Evolutionary conservation across 2,113 vertebrate genomes (phyloP).

Genomic region (Cygnus buccinator): DNA sequence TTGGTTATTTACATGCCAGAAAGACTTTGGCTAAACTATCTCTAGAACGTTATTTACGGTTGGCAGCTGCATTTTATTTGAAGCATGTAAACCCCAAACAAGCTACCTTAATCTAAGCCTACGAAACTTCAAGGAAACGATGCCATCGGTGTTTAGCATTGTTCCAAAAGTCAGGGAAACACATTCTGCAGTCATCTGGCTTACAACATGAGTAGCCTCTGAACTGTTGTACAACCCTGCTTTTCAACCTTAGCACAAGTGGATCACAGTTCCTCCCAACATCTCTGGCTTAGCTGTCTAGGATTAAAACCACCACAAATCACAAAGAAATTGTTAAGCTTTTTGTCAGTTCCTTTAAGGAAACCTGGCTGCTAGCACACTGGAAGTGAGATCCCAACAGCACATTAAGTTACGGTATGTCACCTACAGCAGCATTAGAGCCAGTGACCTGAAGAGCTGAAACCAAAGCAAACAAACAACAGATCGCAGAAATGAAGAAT

Average conservation of each 20-base stretch:
- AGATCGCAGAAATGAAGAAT: not conserved
- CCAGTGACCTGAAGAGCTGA: not conserved
- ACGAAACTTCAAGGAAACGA: not conserved
- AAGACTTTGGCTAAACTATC: not conserved
- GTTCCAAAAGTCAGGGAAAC: not conserved
- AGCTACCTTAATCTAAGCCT: rapidly evolving
- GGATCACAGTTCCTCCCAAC: not conserved
- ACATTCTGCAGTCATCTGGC: not conserved
- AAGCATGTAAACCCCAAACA: not conserved
- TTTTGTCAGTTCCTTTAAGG: not conserved
- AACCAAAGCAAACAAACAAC: not conserved
- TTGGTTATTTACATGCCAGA: not conserved
- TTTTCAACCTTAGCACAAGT: not conserved
- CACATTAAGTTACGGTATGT: not conserved
- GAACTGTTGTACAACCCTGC: not conserved
- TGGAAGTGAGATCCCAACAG: not conserved
- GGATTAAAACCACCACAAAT: not conserved
- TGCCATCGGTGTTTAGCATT: not conserved
- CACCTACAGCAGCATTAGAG: not conserved
- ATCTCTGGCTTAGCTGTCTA: not conserved
- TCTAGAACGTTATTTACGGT: not conserved
- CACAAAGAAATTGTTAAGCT: not conserved
- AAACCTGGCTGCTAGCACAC: not conserved
- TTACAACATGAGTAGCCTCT: not conserved
- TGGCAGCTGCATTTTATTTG: not conserved